These are phyloP conservation scores for Vombatus ursinus DNA, from an alignment of 2,113 vertebrate species.

Conservation along the genomic window DNA sequence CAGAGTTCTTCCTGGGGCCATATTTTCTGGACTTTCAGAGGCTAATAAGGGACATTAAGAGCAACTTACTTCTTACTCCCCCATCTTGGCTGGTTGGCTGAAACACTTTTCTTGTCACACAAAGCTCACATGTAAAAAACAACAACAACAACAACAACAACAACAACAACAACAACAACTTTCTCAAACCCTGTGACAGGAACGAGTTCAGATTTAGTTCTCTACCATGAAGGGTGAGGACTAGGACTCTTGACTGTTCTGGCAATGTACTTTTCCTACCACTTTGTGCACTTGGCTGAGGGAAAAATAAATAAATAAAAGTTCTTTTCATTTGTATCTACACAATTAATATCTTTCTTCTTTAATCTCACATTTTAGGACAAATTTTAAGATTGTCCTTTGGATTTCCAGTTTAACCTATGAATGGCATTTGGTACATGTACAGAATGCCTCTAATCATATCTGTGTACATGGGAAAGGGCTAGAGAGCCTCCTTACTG, in stretches of 20 bases:
- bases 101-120: background rate
- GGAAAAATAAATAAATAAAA: constrained; percentile 6
- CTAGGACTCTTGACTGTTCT: background rate
- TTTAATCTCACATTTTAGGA: background rate
- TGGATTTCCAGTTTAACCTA: background rate
- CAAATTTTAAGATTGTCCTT: background rate
- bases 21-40: no score
- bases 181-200: background rate
- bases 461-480: background rate
- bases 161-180: no score
- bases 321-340: constrained; percentile 35
- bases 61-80: no score
- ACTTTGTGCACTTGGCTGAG: background rate
- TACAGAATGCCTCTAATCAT: background rate
- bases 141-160: no score
- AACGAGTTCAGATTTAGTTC: background rate
- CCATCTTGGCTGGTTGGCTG: no score
- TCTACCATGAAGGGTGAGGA: background rate
- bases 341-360: background rate
- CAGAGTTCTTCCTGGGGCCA: no score
- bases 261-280: background rate
- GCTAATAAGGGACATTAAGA: no score
- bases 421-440: background rate
- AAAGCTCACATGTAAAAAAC: background rate
- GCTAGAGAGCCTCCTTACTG: background rate